Percentiles rank a stretch among this genome's conserved stretches.
Conservation (phyloP, 2,888 invertebrate species). For the Tachystola acroxantha region DNA sequence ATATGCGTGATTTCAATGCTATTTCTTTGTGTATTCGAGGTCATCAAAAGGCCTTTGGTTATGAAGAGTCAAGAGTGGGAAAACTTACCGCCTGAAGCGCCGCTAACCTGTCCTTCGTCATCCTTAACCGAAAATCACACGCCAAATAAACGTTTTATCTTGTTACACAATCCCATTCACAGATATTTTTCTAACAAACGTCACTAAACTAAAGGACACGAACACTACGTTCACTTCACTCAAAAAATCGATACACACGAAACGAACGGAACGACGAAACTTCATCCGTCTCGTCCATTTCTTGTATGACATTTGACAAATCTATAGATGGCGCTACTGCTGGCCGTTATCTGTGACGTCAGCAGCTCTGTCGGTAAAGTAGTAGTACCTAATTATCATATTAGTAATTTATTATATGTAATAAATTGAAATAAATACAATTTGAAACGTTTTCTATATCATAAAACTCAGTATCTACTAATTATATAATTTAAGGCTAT, state of each 20-base stretch:
- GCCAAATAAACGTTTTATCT: conserved; percentile 81
- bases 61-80: conserved; percentile 47
- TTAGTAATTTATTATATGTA: not conserved
- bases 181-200: conserved; percentile 83
- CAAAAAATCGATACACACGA: conserved; percentile 90
- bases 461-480: too few species aligned
- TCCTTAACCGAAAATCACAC: conserved; percentile 83
- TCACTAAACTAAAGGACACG: conserved; percentile 85
- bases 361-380: conserved; percentile 47
- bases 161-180: conserved; percentile 89
- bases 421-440: too few species aligned
- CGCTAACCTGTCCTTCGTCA: conserved; percentile 98
- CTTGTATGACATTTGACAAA: conserved; percentile 31
- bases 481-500: too few species aligned
- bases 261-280: conserved; percentile 81
- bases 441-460: too few species aligned
- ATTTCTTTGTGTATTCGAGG: conserved; percentile 61
- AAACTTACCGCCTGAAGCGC: conserved; percentile 94
- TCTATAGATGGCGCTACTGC: conserved; percentile 56
- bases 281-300: conserved; percentile 72
- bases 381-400: conserved; percentile 22
- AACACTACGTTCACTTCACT: conserved; percentile 82
- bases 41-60: conserved; percentile 61
- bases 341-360: conserved; percentile 45
- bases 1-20: conserved; percentile 34